Evolutionary conservation across 2,888 invertebrate species (phyloP).

Genomic region (Macrosoma leucophasiata): DNA sequence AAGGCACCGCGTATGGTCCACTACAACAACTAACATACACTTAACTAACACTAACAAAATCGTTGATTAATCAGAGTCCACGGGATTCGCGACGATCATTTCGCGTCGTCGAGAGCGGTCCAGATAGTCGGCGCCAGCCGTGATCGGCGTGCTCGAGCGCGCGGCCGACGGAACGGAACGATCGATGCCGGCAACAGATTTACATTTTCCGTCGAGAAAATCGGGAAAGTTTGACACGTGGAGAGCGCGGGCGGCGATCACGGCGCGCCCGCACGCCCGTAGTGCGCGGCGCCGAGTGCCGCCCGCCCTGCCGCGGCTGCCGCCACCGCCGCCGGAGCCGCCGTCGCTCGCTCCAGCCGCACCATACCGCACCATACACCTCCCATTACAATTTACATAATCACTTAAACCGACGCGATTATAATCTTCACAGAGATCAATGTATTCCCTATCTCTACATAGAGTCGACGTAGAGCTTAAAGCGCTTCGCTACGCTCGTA

Average conservation of each 20-base stretch:
- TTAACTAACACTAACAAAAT: slow-evolving; percentile 54
- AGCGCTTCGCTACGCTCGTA: no score
- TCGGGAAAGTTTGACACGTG: slow-evolving; percentile 73
- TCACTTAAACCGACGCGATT: slow-evolving; percentile 40
- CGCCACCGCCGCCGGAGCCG: slow-evolving; percentile 31
- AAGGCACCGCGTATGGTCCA: slow-evolving; percentile 72
- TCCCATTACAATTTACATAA: slow-evolving; percentile 42
- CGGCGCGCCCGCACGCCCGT: slow-evolving; percentile 72
- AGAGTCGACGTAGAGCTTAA: no score
- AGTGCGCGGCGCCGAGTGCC: slow-evolving; percentile 71
- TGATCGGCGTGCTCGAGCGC: slow-evolving; percentile 57
- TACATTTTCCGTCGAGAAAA: slow-evolving; percentile 71
- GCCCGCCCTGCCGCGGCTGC: slow-evolving; percentile 57
- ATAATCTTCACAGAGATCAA: slow-evolving; percentile 9
- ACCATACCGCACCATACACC: slow-evolving; percentile 31
- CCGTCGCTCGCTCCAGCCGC: slow-evolving; percentile 21
- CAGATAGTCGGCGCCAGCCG: slow-evolving; percentile 64
- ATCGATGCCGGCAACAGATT: slow-evolving; percentile 73
- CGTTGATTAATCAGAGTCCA: slow-evolving; percentile 38
- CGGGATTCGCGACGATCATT: slow-evolving; percentile 41
- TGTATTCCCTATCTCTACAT: no score
- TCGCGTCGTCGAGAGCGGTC: slow-evolving; percentile 61
- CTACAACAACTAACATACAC: slow-evolving; percentile 53
- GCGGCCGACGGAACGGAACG: slow-evolving; percentile 59
- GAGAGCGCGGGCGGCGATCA: slow-evolving; percentile 54